Evolutionary conservation across 2,113 vertebrate genomes (phyloP).

Genomic region (Planiliza haematocheilus): DNA sequence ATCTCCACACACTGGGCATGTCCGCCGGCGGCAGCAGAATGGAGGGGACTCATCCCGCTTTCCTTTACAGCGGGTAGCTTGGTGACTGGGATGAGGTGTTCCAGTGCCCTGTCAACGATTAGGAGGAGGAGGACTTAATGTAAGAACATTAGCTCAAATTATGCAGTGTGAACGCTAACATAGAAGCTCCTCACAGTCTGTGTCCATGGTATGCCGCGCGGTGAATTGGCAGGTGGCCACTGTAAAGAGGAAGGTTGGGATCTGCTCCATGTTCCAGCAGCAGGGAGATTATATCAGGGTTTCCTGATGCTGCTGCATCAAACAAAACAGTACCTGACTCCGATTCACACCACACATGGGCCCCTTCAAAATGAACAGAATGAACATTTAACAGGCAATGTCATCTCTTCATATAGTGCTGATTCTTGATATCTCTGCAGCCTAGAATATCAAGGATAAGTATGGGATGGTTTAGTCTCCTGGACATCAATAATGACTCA

Average conservation of each 20-base stretch:
- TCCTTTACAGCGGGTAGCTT: constrained; percentile 85
- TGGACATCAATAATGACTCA: background rate
- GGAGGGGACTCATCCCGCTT: constrained; percentile 95
- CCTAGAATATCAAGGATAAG: background rate
- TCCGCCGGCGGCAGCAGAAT: constrained; percentile 93
- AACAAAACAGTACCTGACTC: constrained; percentile 90
- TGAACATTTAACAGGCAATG: background rate
- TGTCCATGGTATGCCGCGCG: constrained; percentile 93
- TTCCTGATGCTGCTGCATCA: constrained; percentile 92
- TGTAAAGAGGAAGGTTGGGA: constrained; percentile 90
- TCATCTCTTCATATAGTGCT: background rate
- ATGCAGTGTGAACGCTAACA: background rate
- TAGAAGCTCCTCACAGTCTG: constrained; percentile 85
- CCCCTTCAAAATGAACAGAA: constrained; percentile 81
- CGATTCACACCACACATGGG: constrained; percentile 86
- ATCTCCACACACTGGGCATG: constrained; percentile 89
- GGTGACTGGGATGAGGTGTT: constrained; percentile 89
- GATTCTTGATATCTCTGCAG: background rate
- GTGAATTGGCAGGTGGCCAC: constrained; percentile 94
- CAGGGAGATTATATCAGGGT: constrained; percentile 89
- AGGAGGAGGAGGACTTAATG: background rate
- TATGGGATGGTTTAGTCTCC: background rate
- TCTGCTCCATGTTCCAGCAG: constrained; percentile 92
- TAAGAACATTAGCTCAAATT: constrained; percentile 8
- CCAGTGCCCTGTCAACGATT: constrained; percentile 85